Evolutionary conservation across 2,888 invertebrate species (phyloP).

Genomic region (Cantharis nigra): DNA sequence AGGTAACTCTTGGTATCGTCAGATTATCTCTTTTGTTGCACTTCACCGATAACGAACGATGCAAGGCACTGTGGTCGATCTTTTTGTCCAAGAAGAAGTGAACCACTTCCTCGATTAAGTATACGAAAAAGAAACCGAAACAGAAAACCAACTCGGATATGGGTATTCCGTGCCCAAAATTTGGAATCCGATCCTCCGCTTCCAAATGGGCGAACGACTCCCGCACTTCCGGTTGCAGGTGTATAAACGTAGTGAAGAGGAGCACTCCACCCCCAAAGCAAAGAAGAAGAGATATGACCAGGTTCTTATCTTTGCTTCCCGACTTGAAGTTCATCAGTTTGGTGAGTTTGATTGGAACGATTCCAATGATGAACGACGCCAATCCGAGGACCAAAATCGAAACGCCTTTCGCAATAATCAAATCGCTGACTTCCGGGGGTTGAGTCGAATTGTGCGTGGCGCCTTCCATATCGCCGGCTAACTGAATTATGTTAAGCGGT

Average conservation of each 20-base stretch:
- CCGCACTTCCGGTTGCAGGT: constrained; percentile 69
- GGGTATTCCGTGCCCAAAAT: constrained; percentile 57
- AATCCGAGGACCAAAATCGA: constrained; percentile 64
- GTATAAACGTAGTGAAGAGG: constrained; percentile 67
- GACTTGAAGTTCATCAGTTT: constrained; percentile 49
- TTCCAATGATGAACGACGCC: constrained; percentile 63
- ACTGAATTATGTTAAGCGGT: not conserved
- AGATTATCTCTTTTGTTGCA: constrained; percentile 54
- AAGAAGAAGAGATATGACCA: constrained; percentile 62
- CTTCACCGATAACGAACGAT: constrained; percentile 61
- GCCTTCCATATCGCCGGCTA: not conserved
- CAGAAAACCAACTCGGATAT: constrained; percentile 65
- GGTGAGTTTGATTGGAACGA: constrained; percentile 58
- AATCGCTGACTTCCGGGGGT: constrained; percentile 33
- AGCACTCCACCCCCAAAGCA: constrained; percentile 71
- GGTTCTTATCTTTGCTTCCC: constrained; percentile 54
- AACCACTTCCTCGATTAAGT: constrained; percentile 65
- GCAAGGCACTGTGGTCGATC: constrained; percentile 56
- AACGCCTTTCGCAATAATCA: constrained; percentile 62
- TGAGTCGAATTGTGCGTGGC: not conserved
- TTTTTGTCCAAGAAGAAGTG: constrained; percentile 59
- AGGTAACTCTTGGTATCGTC: constrained; percentile 49
- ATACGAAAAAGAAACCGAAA: constrained; percentile 67
- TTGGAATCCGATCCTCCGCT: constrained; percentile 53
- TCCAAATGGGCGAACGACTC: constrained; percentile 60